Percentiles rank a stretch among this genome's conserved stretches.
Conservation (phyloP, 1,140 invertebrate genomes). For the Hetaerina americana region DNA sequence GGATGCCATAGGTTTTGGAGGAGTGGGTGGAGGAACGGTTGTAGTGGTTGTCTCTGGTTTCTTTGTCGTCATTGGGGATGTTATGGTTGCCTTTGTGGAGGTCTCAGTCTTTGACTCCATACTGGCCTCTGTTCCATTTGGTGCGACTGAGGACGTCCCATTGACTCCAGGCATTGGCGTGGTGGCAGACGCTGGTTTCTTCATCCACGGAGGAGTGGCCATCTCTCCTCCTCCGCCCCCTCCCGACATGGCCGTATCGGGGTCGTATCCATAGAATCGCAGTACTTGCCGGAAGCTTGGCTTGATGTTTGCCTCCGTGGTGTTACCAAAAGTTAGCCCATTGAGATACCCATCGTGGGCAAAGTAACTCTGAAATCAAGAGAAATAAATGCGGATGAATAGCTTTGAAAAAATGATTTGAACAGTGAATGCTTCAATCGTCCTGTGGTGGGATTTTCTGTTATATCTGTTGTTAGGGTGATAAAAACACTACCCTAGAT, state of each 20-base stretch:
- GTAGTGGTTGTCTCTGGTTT: no score
- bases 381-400: neutral
- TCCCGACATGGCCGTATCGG: neutral
- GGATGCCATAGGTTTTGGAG: neutral
- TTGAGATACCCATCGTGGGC: conserved; percentile 63
- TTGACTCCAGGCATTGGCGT: neutral
- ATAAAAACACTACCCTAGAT: no score
- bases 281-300: conserved; percentile 53
- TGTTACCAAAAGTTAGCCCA: conserved; percentile 58
- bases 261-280: conserved; percentile 62
- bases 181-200: neutral
- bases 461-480: no score
- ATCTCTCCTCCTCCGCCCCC: neutral
- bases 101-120: neutral
- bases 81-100: neutral
- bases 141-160: neutral
- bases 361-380: conserved; percentile 55
- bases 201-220: neutral
- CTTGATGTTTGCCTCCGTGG: conserved; percentile 40
- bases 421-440: no score
- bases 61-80: neutral
- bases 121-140: neutral
- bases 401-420: no score
- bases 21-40: neutral
- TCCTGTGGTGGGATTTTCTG: no score